Base-by-base conservation (phyloP, 2,797 vertebrate species). In the Girardinus metallicus region DNA sequence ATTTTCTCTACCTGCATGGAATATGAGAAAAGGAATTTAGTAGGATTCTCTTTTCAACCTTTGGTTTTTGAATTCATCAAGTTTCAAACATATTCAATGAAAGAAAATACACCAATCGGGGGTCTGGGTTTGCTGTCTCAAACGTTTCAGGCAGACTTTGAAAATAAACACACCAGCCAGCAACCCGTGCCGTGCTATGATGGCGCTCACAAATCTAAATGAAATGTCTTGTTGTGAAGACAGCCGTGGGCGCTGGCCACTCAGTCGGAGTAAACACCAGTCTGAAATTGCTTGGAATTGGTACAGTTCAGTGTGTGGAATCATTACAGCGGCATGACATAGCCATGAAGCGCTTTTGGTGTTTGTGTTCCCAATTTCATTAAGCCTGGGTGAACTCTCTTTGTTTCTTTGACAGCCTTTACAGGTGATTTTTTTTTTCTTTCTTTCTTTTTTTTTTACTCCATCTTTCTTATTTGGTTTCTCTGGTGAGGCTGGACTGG, bases 261-360 rank as follows among this genome's bases (percentile, higher is more conserved):
- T 85, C 88, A 83, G 74, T 87, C 10, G 41, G 80, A 85, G 91
- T 90, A 88, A 91, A 93, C 89, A 88, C 87, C 89, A 88, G 91
- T 88, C 84, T 85, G 75, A 89, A 93, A 91, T 85, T 89, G 90
- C 81, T 79, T 87, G 86, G 78, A 83, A 86, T 80, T 72, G 49
- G 84, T 83, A 81, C 77, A 80, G 80, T 90, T 79, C 80, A 72
- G 68, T 66, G 77, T 26, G 34, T 26, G 0, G 85, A 86, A 79
- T 92, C 86, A 82, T 88, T 88, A 90, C 88, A 77, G 74, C 29
- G 2, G 68, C 80, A 83, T 85, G 85, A 80, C 89, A 81, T 87
- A 75, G 47, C 79, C 76, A 81, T 72, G 84, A 92, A 87, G 84
- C 15, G 1, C 77, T 73, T 76, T 78, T 66, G 82, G 80, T 79